phyloP scores from a whole-genome alignment of 2,113 vertebrate species.

The Gasterosteus aculeatus region DNA sequence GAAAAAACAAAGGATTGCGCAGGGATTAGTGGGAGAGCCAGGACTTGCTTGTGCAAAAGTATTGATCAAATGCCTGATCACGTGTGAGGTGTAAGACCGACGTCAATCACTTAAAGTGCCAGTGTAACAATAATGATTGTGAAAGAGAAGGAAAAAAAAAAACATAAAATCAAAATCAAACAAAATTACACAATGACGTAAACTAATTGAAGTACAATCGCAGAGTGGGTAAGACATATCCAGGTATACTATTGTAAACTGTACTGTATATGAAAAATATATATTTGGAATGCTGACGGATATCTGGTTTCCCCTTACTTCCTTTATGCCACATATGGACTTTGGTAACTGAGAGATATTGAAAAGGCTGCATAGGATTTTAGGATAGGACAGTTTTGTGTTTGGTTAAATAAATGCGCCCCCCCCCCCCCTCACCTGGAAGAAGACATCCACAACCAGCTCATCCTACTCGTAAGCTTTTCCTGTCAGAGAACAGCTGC shows the following conservation, averaged over 20 bases:
- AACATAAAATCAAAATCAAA: conserved; percentile 37
- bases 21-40: neutral
- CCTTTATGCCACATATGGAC: conserved; percentile 50
- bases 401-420: conserved; percentile 52
- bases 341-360: conserved; percentile 69
- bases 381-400: no score
- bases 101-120: conserved; percentile 80
- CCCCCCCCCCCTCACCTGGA: neutral
- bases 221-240: conserved; percentile 32
- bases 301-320: conserved; percentile 74
- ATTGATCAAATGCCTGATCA: conserved; percentile 63
- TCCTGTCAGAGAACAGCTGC: conserved; percentile 11
- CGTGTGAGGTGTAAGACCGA: conserved; percentile 46
- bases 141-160: conserved; percentile 20
- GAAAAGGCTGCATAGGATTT: conserved; percentile 59
- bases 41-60: conserved; percentile 71
- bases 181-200: conserved; percentile 19
- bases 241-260: conserved; percentile 39
- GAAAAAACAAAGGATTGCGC: neutral
- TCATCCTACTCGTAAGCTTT: conserved; percentile 1
- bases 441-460: conserved; percentile 17
- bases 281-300: conserved; percentile 68
- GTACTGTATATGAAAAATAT: conserved; percentile 33
- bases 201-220: conserved; percentile 39
- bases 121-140: conserved; percentile 72